Base-by-base conservation (phyloP, 1,140 invertebrate species). In the Marisa cornuarietis region DNA sequence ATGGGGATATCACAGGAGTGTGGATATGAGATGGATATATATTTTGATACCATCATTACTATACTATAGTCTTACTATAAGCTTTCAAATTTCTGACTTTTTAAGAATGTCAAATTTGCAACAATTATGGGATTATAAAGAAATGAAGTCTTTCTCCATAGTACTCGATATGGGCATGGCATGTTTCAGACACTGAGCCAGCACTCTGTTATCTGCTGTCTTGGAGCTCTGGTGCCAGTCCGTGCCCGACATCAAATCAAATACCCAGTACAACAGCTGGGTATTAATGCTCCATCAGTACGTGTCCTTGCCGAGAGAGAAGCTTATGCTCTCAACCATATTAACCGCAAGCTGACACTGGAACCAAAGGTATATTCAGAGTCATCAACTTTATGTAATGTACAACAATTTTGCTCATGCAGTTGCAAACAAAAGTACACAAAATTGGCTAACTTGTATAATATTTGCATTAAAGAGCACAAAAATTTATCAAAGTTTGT, bases 281-380 rank as follows among this genome's bases (percentile, higher is more conserved):
- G 87, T 65, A 83, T 84, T 13, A 91, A 91, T 84, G 89, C 90
- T 72, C 91, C 91, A 13, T 90, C 91, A 6, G 86, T 90, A 22
- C 82, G 90, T 78, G 85, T 92, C 16, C 82, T 91, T 22, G 83
- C 87, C 61, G 58, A 87, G 51, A 79, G 82, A 49, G 82, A 88
- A 76, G 84, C 85, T 54, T 91, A 88, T 83, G 89, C 90, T 22
- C 85, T 92, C 13, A 87, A 86, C 73, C 91, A 91, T 79, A 87
- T 91, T 83, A 91, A 92, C 85, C 82, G 89, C 58, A 92, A 92
- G 81, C 86, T 92, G 6, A 86, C 88, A 14, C 79, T 91, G 52
- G 91, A 91, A 81, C 90, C 90, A 61, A 92, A 91, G 86, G 89
- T 91, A 82, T 69, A 75, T 52, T 10, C n/a, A 58, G 16, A 58